Percentiles rank a stretch among this genome's conserved stretches.
Evolutionary conservation across 2,797 vertebrate genomes (phyloP).

Genomic region (Leptoclinus maculatus): DNA sequence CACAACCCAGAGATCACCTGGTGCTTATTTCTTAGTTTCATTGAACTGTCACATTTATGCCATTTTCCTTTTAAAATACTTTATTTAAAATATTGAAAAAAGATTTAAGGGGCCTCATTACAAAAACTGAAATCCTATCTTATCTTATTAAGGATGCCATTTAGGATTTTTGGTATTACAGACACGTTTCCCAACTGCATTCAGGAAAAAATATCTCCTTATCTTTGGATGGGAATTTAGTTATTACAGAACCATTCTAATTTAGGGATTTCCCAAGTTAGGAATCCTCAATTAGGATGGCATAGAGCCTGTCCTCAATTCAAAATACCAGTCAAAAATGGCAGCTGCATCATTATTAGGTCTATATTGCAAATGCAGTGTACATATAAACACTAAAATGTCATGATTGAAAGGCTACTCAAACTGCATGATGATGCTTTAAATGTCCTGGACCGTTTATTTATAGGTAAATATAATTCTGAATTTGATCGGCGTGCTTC

Average conservation of each 20-base stretch:
- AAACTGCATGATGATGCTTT: not conserved
- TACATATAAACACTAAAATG: not conserved
- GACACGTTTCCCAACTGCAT: not conserved
- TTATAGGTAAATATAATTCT: not conserved
- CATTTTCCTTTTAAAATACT: not conserved
- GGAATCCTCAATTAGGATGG: not conserved
- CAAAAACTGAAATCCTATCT: not conserved
- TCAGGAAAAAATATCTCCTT: not conserved
- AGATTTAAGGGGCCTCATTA: not conserved
- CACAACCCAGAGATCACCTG: not conserved
- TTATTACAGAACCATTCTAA: not conserved
- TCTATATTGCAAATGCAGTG: not conserved
- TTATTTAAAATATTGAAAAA: constrained; percentile 6
- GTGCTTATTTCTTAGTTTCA: constrained; percentile 19
- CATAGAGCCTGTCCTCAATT: not conserved
- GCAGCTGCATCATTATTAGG: not conserved
- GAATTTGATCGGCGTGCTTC: not conserved
- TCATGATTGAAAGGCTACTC: not conserved
- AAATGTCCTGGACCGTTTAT: not conserved
- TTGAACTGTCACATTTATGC: not conserved
- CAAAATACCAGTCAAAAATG: not conserved
- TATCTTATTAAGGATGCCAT: not conserved
- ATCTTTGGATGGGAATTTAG: not conserved
- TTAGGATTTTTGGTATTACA: not conserved
- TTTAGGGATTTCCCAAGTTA: not conserved